Base-by-base conservation (phyloP, 2,797 vertebrate genomes). In the Spinus pinus region DNA sequence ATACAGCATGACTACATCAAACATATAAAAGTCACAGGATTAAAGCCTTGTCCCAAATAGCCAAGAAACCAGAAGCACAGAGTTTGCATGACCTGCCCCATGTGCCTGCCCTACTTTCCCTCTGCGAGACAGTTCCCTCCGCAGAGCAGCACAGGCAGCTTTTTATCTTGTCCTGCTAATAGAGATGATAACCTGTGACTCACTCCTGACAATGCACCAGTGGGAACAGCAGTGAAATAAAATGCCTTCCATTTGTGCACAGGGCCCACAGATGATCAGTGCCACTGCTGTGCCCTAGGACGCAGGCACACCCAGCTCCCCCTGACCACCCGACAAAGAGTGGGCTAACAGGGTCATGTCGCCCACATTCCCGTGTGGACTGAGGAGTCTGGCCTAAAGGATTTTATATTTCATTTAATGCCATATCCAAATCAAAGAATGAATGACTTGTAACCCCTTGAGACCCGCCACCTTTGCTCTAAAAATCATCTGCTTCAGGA, bases 41-140 rank as follows among this genome's bases (percentile, higher is more conserved):
- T 22, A 60, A 57, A 87, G 31, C 23, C n/a, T 41, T 12, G 42
- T 62, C 41, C 66, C 81, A 18, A 12, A 35, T 0, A 81, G 47
- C 35, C 60, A 25, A 41, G 70, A 12, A n/a, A 15, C 18, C 7
- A 9, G 2, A 1, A 8, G 46, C 31, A 3, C 1, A 2, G 33
- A 0, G 2, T 33, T 54, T 15, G 58, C 31, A 6, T 0, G 30
- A 2, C 28, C n/a, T 12, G 54, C 7, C 16, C 7, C 0, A 1
- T 0, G 5, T 0, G 46, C 37, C 37, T 41, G 58, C 37, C 28
- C 37, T 22, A 12, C 31, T 2, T 42, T 15, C n/a, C 42, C 47
- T 46, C 51, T n/a, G 23, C 0, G 1, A 56, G 42, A 46, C 25
- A 5, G 15, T 5, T 60, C 33, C 28, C 57, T 51, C 24, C 46